A percentile compares a stretch with the other conserved stretches of the same genome.
Evolutionary conservation across 2,888 invertebrate species (phyloP).

Genomic region (Molanna angustata): DNA sequence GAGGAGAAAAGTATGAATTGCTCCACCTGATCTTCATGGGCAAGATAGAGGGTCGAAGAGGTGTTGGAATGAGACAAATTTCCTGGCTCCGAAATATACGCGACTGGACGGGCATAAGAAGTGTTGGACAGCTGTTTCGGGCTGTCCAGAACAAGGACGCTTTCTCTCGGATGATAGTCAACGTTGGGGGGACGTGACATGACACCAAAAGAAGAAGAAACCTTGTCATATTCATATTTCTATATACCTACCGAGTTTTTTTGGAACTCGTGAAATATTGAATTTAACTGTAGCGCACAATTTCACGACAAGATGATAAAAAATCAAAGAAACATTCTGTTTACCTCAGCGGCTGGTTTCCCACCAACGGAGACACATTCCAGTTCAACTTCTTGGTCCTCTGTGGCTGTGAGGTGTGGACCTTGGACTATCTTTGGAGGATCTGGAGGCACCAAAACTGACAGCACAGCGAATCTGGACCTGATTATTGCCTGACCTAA

Average conservation of each 20-base stretch:
- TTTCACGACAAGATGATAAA: too few species aligned
- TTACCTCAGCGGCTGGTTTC: conserved; percentile 90
- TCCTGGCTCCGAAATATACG: neutral
- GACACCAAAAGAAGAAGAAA: neutral
- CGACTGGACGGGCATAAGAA: neutral
- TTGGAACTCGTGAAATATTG: too few species aligned
- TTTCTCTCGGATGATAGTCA: neutral
- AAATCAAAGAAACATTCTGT: neutral
- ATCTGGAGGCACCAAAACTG: conserved; percentile 87
- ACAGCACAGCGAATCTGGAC: conserved; percentile 81
- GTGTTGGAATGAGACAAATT: neutral
- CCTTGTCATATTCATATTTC: too few species aligned
- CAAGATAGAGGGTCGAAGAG: neutral
- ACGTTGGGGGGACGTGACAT: neutral
- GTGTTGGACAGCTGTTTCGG: neutral
- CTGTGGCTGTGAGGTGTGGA: conserved; percentile 80
- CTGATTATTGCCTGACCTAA: conserved; percentile 75
- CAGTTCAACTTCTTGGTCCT: conserved; percentile 85
- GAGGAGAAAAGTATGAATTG: neutral
- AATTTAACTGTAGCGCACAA: too few species aligned
- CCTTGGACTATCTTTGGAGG: conserved; percentile 89
- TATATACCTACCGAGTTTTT: too few species aligned
- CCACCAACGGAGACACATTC: conserved; percentile 90
- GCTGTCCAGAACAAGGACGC: neutral
- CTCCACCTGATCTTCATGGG: too few species aligned